Evolutionary conservation across 2,113 vertebrate genomes (phyloP).

Genomic region (Tangachromis dhanisi): DNA sequence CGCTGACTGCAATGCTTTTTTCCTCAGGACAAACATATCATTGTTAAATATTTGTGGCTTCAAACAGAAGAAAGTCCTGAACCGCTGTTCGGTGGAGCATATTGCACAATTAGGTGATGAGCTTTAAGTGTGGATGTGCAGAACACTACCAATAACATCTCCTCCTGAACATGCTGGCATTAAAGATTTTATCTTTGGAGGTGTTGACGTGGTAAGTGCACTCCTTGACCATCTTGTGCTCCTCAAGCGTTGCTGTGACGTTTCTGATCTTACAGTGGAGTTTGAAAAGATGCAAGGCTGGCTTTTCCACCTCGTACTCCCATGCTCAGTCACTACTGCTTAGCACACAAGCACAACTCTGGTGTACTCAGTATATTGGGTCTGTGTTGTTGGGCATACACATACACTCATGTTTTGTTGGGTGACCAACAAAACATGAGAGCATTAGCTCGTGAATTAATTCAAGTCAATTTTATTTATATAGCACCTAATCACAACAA

Average conservation of each 20-base stretch:
- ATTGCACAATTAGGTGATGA: not conserved
- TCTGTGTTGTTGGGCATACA: not conserved
- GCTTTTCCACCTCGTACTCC: not conserved
- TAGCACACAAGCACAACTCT: not conserved
- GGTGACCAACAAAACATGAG: not conserved
- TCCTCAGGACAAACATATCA: not conserved
- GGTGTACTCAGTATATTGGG: not conserved
- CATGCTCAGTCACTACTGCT: not conserved
- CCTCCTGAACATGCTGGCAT: not conserved
- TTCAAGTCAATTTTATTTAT: rapidly evolving
- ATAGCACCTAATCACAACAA: not conserved
- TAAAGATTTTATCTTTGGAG: not conserved
- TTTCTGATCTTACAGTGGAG: not conserved
- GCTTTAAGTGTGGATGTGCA: not conserved
- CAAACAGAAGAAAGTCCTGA: not conserved
- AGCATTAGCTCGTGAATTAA: not conserved
- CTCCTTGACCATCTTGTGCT: rapidly evolving
- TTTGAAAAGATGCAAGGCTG: not conserved
- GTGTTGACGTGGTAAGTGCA: not conserved
- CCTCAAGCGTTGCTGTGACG: not conserved
- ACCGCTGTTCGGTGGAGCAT: not conserved
- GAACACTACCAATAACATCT: not conserved
- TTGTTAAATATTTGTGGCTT: not conserved
- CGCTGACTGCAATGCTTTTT: not conserved
- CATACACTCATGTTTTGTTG: rapidly evolving